Base-by-base conservation (phyloP, 2,113 vertebrate species). In the Heterochromis multidens region DNA sequence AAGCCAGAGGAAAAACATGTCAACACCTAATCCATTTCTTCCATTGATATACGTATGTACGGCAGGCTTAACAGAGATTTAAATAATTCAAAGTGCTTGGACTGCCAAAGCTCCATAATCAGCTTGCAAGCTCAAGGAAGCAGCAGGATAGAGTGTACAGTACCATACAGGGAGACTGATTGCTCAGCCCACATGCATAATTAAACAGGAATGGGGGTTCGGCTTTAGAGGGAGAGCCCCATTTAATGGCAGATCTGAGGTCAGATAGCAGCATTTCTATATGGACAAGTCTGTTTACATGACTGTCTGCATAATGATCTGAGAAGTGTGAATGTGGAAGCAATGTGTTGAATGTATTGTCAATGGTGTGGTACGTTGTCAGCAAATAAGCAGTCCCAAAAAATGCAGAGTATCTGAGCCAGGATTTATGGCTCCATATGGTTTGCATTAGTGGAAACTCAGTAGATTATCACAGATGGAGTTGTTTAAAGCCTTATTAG, bases 1-100 rank as follows among this genome's bases (percentile, higher is more conserved):
- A 81, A 88, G 52, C 88, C 84, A 89, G 89, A 85, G 89, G 91
- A 93, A 89, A 89, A 95, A 93, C 87, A 92, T 92, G 91, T 94
- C 88, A 21, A 83, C 87, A 92, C 89, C 91, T 93, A 93, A 96
- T 96, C 95, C 90, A 91, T 96, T 96, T 95, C 95, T 96, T 94
- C 93, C 94, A 94, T 72, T 95, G 95, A 96, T 96, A 90, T 93
- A 96, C 93, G 93, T 89, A 96, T 94, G 93, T 89, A 95, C 88
- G 86, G 89, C 76, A 89, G 93, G 94, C 93, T 96, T 97, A 96
- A 96, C 94, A 95, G 95, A 96, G 96, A 97, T 96, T 96, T 97
- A 94, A 97, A 97, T 97, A 97, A 97, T 97, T 97, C 95, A 97
- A 95, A 94, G 92, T 92, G 92, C 95, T 96, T 95, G 95, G 95